Evolutionary conservation across 2,797 vertebrate species (phyloP).

Genomic region (Sebastes goodei): DNA sequence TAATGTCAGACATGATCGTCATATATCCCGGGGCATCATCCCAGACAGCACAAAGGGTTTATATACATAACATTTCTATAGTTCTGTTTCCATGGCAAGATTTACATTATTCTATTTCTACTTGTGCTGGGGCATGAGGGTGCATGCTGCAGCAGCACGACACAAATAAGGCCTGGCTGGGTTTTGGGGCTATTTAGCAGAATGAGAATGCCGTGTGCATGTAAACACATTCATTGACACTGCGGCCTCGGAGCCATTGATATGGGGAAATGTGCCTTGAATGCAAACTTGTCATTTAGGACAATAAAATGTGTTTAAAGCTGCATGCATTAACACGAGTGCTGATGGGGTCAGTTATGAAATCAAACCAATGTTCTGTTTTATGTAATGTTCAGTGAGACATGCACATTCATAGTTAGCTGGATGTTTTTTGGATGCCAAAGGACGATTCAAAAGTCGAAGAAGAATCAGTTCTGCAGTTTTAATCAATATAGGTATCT

Average conservation of each 20-base stretch:
- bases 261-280: constrained; percentile 52
- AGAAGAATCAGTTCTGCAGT: background rate
- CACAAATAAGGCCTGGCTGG: background rate
- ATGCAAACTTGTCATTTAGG: constrained; percentile 41
- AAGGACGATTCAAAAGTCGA: background rate
- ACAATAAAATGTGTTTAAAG: constrained; percentile 16
- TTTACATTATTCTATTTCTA: background rate
- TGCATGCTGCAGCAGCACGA: background rate
- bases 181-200: background rate
- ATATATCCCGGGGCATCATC: background rate
- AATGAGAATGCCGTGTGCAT: background rate
- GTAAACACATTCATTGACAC: constrained; percentile 32
- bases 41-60: too few relatives aligned
- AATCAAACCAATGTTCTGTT: constrained; percentile 10
- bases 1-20: background rate
- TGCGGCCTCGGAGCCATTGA: background rate
- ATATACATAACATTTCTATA: background rate
- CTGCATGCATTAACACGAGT: constrained; percentile 4
- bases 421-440: background rate
- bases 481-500: background rate
- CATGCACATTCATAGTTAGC: background rate
- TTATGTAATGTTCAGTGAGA: background rate
- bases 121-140: background rate
- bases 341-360: background rate
- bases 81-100: constrained; percentile 9